These are phyloP conservation scores for Etheostoma cragini DNA, from an alignment of 2,113 vertebrate species.

Conservation along the genomic window DNA sequence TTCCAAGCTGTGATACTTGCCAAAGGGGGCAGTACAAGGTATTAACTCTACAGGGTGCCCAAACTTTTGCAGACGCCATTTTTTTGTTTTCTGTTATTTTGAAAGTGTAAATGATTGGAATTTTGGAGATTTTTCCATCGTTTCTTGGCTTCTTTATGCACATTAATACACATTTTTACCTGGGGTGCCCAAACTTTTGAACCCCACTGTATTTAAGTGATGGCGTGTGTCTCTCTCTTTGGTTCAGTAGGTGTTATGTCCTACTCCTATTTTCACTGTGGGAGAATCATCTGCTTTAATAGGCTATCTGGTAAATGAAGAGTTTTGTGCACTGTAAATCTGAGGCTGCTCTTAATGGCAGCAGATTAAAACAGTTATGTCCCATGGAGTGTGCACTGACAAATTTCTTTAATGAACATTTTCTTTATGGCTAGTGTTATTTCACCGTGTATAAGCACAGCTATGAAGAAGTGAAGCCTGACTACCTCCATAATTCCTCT, in stretches of 20 bases:
- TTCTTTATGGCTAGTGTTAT: constrained; percentile 83
- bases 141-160: no score
- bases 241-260: constrained; percentile 65
- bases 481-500: constrained; percentile 50
- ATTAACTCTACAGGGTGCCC: no score
- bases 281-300: constrained; percentile 83
- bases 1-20: no score
- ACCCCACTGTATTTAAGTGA: constrained; percentile 15
- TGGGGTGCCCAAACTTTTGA: no score
- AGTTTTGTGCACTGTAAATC: constrained; percentile 83
- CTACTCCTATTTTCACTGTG: constrained; percentile 78
- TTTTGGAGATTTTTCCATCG: no score
- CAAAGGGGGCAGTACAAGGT: no score
- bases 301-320: constrained; percentile 84
- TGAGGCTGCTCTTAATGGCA: constrained; percentile 80
- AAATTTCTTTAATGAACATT: constrained; percentile 86
- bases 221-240: constrained; percentile 40
- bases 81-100: no score
- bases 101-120: no score
- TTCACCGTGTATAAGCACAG: constrained; percentile 77
- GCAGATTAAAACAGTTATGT: constrained; percentile 86
- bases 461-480: constrained; percentile 63
- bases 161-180: no score
- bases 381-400: constrained; percentile 82
- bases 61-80: no score